phyloP scores from a whole-genome alignment of 2,113 vertebrate species.

The Archilochus colubris region DNA sequence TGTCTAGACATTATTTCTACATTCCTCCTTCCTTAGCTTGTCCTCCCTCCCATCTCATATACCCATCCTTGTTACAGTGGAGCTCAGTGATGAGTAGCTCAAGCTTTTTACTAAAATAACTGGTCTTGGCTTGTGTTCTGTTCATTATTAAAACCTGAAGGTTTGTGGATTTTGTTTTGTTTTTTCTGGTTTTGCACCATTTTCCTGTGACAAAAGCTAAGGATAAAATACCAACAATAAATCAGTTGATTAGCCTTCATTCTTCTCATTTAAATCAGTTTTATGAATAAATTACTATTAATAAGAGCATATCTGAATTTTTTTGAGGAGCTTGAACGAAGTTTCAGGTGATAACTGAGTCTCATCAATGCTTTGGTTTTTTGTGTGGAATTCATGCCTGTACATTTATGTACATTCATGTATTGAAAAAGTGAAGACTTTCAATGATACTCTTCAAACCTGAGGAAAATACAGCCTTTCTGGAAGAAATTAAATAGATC shows the following conservation, averaged over 20 bases:
- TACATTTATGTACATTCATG: not conserved
- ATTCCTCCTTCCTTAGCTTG: not conserved
- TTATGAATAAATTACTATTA: not conserved
- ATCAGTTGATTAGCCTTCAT: not conserved
- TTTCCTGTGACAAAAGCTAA: not conserved
- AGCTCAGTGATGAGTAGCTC: not conserved
- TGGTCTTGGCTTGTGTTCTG: not conserved
- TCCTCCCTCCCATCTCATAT: not conserved
- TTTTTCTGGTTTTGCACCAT: not conserved
- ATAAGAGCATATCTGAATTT: not conserved
- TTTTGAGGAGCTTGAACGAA: not conserved
- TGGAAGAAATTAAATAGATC: not conserved
- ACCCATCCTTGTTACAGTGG: fast-evolving
- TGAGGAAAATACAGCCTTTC: not conserved
- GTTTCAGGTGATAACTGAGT: not conserved
- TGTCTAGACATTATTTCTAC: not conserved
- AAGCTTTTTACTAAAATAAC: not conserved
- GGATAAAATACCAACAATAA: not conserved
- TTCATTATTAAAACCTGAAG: not conserved
- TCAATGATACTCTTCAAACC: not conserved
- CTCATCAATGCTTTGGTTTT: not conserved
- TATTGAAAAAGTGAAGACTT: not conserved
- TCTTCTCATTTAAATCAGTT: not conserved
- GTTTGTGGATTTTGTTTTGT: not conserved
- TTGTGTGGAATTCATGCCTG: not conserved